Evolutionary conservation across 2,113 vertebrate species (phyloP).

Genomic region (Eclectus roratus): DNA sequence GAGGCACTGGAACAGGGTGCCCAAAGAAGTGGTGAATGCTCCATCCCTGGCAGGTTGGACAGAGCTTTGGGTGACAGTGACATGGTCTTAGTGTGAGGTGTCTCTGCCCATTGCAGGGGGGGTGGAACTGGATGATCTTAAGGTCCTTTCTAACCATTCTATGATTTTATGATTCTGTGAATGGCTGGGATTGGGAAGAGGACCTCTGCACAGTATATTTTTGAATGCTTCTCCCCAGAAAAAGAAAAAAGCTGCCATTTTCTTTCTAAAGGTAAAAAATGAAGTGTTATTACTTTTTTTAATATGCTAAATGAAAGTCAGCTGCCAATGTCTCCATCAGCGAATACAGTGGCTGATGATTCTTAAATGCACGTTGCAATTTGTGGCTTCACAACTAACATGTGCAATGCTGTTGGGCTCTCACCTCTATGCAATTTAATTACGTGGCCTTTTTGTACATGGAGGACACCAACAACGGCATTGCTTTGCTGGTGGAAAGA

Average conservation of each 20-base stretch:
- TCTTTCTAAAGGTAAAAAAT: not conserved
- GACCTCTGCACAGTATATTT: not conserved
- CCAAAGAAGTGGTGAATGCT: not conserved
- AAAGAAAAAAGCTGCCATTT: not conserved
- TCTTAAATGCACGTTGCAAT: conserved; percentile 44
- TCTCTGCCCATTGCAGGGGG: not conserved
- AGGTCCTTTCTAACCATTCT: not conserved
- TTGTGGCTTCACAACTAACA: conserved; percentile 30
- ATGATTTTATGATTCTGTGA: not conserved
- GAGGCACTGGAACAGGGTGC: not conserved
- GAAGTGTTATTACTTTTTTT: not conserved
- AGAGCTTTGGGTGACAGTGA: not conserved
- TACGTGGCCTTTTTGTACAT: conserved; percentile 30
- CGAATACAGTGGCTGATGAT: not conserved
- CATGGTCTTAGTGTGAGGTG: not conserved
- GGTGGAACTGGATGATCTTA: not conserved
- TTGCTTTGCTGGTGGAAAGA: conserved; percentile 41
- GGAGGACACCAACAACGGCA: conserved; percentile 22
- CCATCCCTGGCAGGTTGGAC: not conserved
- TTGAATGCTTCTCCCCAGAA: not conserved
- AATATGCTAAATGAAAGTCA: conserved; percentile 26
- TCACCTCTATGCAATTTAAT: conserved; percentile 55
- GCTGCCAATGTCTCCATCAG: conserved; percentile 1
- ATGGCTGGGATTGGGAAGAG: not conserved
- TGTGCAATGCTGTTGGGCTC: conserved; percentile 40